These are phyloP conservation scores for Myzus persicae DNA, from an alignment of 1,140 invertebrate species.

Conservation along the genomic window DNA sequence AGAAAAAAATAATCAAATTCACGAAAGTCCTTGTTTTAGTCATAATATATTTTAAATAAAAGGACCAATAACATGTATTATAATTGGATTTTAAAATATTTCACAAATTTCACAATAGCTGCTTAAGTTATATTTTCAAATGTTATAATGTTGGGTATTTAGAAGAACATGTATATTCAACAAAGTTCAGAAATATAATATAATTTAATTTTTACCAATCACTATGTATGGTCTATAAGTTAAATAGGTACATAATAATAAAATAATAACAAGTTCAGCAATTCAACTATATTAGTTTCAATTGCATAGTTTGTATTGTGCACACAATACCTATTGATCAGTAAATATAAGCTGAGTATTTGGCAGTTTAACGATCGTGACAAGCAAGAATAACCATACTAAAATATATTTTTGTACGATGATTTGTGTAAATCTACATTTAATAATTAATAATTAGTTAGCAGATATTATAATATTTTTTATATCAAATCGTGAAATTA, in stretches of 20 bases:
- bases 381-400: neutral
- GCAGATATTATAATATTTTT: neutral
- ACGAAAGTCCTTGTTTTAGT: too few relatives aligned
- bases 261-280: neutral
- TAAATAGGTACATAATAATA: too few relatives aligned
- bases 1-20: too few relatives aligned
- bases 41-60: neutral
- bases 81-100: neutral
- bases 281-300: neutral
- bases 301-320: neutral
- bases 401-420: neutral
- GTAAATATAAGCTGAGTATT: neutral
- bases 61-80: neutral
- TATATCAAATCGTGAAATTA: neutral
- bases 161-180: neutral
- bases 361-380: neutral
- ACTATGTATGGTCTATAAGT: neutral
- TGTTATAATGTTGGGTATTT: too few relatives aligned
- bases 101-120: too few relatives aligned
- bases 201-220: neutral
- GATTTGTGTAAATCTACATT: neutral
- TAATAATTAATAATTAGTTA: neutral
- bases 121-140: too few relatives aligned
- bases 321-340: neutral
- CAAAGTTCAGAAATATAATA: neutral